Evolutionary conservation across 2,113 vertebrate genomes (phyloP).

Genomic region (Petrocephalus zakoni): DNA sequence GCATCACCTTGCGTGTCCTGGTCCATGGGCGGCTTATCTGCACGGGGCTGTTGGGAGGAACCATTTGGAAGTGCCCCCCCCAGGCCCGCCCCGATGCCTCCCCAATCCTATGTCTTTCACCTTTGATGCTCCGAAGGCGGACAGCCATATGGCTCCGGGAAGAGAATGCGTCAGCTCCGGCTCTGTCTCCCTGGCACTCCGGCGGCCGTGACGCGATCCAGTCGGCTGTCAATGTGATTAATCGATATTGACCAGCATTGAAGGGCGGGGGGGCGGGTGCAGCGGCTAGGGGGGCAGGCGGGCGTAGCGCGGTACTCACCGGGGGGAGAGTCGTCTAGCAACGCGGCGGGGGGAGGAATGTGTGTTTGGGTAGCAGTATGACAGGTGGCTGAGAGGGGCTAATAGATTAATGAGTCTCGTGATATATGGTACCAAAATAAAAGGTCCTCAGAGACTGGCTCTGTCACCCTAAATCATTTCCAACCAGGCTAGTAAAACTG

Average conservation of each 20-base stretch:
- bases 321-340: slow-evolving; percentile 51
- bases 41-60: slow-evolving; percentile 55
- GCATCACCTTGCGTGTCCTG: not conserved
- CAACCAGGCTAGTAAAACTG: slow-evolving; percentile 60
- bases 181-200: not conserved
- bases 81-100: slow-evolving; percentile 42
- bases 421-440: slow-evolving; percentile 57
- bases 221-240: slow-evolving; percentile 21
- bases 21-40: slow-evolving; percentile 30
- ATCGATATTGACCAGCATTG: slow-evolving; percentile 21
- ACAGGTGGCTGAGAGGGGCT: slow-evolving; percentile 64
- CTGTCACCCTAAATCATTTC: slow-evolving; percentile 68
- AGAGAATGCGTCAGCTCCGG: not conserved
- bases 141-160: not conserved
- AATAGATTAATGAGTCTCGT: slow-evolving; percentile 69
- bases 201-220: slow-evolving; percentile 10
- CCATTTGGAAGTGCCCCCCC: slow-evolving; percentile 38
- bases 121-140: not conserved
- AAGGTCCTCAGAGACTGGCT: slow-evolving; percentile 45
- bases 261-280: not conserved
- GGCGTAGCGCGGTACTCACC: not conserved
- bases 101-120: not conserved
- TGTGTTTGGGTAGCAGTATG: slow-evolving; percentile 49
- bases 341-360: slow-evolving; percentile 57
- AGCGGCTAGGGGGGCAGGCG: not conserved